phyloP scores from a whole-genome alignment of 2,113 vertebrate genomes.

The Spermophilus dauricus region DNA sequence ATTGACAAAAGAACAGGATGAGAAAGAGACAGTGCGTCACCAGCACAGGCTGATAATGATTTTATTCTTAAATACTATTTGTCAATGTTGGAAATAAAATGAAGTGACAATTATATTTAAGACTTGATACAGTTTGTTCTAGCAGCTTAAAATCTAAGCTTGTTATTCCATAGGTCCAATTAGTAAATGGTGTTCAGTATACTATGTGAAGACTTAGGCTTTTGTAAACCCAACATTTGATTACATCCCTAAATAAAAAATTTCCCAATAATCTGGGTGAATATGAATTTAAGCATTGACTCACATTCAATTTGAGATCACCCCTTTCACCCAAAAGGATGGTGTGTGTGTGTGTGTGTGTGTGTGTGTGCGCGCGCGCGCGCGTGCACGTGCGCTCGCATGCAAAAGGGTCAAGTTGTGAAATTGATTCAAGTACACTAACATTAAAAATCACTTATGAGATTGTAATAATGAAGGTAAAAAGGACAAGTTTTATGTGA shows the following conservation, averaged over 20 bases:
- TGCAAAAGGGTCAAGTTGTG: background rate
- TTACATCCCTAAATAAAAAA: conserved; percentile 45
- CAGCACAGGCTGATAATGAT: background rate
- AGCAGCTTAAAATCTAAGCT: conserved; percentile 51
- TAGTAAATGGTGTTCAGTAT: conserved; percentile 59
- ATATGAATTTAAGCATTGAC: conserved; percentile 66
- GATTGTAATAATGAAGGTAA: background rate
- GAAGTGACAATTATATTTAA: conserved; percentile 31
- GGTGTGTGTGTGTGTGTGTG: background rate
- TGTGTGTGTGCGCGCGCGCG: too few species aligned
- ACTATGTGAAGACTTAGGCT: conserved; percentile 57
- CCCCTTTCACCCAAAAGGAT: conserved; percentile 40
- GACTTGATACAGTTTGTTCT: background rate
- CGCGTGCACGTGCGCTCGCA: too few species aligned
- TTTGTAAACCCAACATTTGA: conserved; percentile 67
- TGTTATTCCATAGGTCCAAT: conserved; percentile 44
- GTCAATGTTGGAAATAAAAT: conserved; percentile 13
- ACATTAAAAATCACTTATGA: conserved; percentile 50
- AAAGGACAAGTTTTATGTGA: conserved; percentile 17
- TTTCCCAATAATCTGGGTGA: conserved; percentile 68
- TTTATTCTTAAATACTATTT: conserved; percentile 60
- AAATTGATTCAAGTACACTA: conserved; percentile 27
- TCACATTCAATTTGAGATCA: conserved; percentile 74
- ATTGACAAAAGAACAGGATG: conserved; percentile 11
- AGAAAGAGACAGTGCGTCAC: conserved; percentile 15